Conservation (phyloP, 1,140 invertebrate species). For the Antheraea pernyi region DNA sequence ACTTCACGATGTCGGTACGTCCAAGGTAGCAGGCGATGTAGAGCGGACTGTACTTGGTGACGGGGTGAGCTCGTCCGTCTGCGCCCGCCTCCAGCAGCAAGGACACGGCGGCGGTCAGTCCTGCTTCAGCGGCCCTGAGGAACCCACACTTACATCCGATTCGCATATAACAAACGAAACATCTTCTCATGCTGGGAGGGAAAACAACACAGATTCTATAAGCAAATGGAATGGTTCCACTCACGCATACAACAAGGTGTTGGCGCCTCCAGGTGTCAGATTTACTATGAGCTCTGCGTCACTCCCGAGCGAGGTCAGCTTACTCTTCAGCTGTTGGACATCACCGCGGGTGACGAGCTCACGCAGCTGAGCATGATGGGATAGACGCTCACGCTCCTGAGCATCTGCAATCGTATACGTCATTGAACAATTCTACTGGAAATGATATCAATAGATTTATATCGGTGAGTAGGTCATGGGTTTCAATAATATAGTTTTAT, state of each 20-base stretch:
- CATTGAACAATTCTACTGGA: no score
- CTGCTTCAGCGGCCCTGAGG: constrained; percentile 88
- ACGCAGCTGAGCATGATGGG: constrained; percentile 85
- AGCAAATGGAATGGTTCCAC: constrained; percentile 36
- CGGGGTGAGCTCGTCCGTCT: constrained; percentile 91
- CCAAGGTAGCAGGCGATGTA: constrained; percentile 95
- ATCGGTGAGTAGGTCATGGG: no score
- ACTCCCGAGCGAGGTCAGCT: constrained; percentile 83
- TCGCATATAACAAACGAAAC: background rate
- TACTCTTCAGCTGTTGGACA: constrained; percentile 80
- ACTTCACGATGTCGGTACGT: constrained; percentile 88
- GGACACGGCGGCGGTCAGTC: constrained; percentile 89
- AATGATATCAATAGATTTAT: no score
- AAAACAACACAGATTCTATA: no score
- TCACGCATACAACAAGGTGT: constrained; percentile 92
- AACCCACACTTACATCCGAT: background rate
- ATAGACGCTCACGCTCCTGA: constrained; percentile 84
- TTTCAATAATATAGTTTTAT: no score
- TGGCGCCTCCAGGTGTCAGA: constrained; percentile 91
- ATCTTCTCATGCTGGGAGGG: no score
- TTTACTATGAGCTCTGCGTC: constrained; percentile 89
- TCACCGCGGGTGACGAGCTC: constrained; percentile 87
- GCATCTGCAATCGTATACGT: constrained; percentile 80
- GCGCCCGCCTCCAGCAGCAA: constrained; percentile 90
- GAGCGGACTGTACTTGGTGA: constrained; percentile 94